Base-by-base conservation (phyloP, 2,797 vertebrate genomes). In the Pogonophryne albipinna region DNA sequence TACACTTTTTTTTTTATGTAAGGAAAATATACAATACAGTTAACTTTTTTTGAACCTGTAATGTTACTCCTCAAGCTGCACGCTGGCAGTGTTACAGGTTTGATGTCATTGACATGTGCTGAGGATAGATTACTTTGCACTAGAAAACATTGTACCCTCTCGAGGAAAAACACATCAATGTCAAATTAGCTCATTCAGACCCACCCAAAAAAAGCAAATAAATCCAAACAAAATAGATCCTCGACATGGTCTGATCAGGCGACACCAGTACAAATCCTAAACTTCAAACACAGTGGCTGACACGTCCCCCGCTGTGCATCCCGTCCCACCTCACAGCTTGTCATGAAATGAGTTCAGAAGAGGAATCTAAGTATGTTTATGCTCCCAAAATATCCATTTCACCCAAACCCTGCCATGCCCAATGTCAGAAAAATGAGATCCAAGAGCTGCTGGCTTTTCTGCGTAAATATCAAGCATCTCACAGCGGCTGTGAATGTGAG, bases 211-310 rank as follows among this genome's bases (percentile, higher is more conserved):
- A 62, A 42, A 58, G 16, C 5, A 11, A 42, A 4, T 68, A 50
- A 74, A 59, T 76, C 62, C 50, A 47, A 19, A 38, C n/a, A 58
- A 62, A 14, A 58, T 17, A 50, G 34, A 61, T 52, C 44, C 46
- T 51, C 74, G 70, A 64, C 46, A 31, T 44, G 71, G 74, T 61
- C 56, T 63, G 41, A 41, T 47, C 47, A 76, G 63, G 61, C 62
- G 66, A 27, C 47, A 10, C 42, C 20, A 79, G 76, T 47, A 46
- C 76, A 83, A 84, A 78, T 82, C 65, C 76, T 82, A 2, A 71
- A 86, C 74, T 86, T 90, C 86, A 90, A 86, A 90, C 76, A 71
- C 50, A 68, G 64, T 41, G 56, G 45, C 66, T 73, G 77, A 83
- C 83, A 76, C 42, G 0, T 42, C 47, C 66, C 76, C 76, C 0